Conservation (phyloP, 2,113 vertebrate species). For the Antechinus stuartii region DNA sequence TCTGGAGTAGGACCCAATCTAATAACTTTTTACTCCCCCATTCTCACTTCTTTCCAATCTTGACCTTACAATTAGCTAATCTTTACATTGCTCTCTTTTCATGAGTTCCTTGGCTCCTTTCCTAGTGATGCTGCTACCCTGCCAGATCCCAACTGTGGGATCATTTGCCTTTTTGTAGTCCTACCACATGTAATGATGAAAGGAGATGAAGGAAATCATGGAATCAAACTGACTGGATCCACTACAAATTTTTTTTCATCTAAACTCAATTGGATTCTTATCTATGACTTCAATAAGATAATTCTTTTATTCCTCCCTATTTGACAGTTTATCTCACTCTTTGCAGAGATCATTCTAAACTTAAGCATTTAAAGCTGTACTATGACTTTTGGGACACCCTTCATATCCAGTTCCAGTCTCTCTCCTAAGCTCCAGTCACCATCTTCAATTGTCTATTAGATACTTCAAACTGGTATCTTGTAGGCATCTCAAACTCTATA, state of each 20-base stretch:
- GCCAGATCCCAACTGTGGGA: not conserved
- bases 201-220: not conserved
- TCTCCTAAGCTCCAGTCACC: not conserved
- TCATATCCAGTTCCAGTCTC: not conserved
- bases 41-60: not conserved
- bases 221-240: not conserved
- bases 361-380: not conserved
- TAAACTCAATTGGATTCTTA: not conserved
- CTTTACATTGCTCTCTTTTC: not conserved
- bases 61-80: not conserved
- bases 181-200: not conserved
- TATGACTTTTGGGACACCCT: not conserved
- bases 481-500: not conserved
- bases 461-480: not conserved
- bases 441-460: not conserved
- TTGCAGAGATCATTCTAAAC: not conserved
- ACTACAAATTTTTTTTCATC: not conserved
- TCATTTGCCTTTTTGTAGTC: not conserved
- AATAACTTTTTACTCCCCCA: not conserved
- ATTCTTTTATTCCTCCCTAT: not conserved
- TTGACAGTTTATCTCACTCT: not conserved
- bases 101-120: not conserved
- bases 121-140: not conserved
- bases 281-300: not conserved
- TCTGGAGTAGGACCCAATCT: not conserved